Conservation (phyloP, 2,888 invertebrate genomes). For the Thumatha senex region DNA sequence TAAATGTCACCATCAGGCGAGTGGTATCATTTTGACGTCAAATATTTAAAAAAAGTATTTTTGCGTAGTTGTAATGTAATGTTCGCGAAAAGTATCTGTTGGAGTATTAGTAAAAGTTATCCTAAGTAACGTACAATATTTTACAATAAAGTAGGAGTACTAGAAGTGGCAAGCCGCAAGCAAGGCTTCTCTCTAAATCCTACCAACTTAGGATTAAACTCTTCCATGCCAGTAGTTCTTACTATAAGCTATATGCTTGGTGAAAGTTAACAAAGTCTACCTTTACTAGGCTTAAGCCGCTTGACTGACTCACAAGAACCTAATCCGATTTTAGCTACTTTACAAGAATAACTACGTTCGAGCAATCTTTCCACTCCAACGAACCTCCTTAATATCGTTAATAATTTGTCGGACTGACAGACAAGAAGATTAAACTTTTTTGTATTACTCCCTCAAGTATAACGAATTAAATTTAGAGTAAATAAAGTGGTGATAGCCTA, state of each 20-base stretch:
- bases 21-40: no score
- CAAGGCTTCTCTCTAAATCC: neutral
- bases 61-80: no score
- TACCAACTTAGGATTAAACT: slow-evolving; percentile 7
- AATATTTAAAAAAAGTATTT: no score
- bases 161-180: no score
- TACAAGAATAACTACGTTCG: slow-evolving; percentile 22
- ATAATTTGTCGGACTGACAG: slow-evolving; percentile 10
- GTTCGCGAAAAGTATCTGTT: no score
- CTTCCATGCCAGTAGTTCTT: slow-evolving; percentile 3
- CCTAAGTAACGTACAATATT: no score
- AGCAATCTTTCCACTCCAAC: slow-evolving; percentile 17
- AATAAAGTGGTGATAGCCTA: no score
- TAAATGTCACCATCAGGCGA: no score
- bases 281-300: slow-evolving; percentile 29
- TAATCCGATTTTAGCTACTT: slow-evolving; percentile 30
- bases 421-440: neutral
- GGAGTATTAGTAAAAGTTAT: no score
- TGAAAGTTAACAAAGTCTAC: slow-evolving; percentile 22
- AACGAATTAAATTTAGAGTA: no score
- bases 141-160: no score
- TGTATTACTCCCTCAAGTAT: no score
- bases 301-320: slow-evolving; percentile 21
- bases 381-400: slow-evolving; percentile 9
- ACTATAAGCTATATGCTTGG: slow-evolving; percentile 16